Evolutionary conservation across 2,113 vertebrate species (phyloP).

Genomic region (Corythoichthys intestinalis): DNA sequence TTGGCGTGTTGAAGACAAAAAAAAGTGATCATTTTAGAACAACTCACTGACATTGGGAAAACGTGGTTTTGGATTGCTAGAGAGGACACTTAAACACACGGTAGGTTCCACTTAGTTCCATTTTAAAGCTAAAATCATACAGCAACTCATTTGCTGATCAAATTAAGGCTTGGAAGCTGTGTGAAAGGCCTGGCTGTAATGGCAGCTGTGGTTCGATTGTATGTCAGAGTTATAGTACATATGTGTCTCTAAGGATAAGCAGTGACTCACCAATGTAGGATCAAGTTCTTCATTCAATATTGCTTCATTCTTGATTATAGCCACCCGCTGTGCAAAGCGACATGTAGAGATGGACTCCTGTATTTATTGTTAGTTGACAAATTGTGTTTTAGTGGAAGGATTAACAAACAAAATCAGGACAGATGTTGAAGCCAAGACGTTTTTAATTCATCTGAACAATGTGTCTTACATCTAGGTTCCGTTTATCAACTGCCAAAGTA

Average conservation of each 20-base stretch:
- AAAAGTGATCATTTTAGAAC: slow-evolving; percentile 10
- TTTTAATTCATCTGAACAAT: background rate
- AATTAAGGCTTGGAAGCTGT: slow-evolving; percentile 31
- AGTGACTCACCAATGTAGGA: slow-evolving; percentile 81
- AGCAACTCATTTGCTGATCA: slow-evolving; percentile 33
- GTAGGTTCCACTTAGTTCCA: slow-evolving; percentile 35
- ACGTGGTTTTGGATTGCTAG: slow-evolving; percentile 22
- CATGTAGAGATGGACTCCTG: slow-evolving; percentile 97
- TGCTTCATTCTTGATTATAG: slow-evolving; percentile 92
- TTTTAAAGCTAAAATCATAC: slow-evolving; percentile 20
- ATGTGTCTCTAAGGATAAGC: slow-evolving; percentile 7
- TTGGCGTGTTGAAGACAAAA: slow-evolving; percentile 22
- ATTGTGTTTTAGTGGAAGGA: background rate
- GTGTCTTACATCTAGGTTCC: slow-evolving; percentile 77
- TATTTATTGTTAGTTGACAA: background rate
- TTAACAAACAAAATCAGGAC: background rate
- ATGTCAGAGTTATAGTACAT: slow-evolving; percentile 17
- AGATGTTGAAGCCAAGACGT: background rate
- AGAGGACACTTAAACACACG: slow-evolving; percentile 27
- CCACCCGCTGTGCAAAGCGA: slow-evolving; percentile 92
- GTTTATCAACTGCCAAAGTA: slow-evolving; percentile 83
- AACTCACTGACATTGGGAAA: slow-evolving; percentile 36
- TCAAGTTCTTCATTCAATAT: slow-evolving; percentile 92
- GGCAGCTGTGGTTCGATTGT: slow-evolving; percentile 29
- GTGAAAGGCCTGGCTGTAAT: slow-evolving; percentile 32